Conservation (phyloP, 2,113 vertebrate genomes). For the Thinocorus orbignyianus region DNA sequence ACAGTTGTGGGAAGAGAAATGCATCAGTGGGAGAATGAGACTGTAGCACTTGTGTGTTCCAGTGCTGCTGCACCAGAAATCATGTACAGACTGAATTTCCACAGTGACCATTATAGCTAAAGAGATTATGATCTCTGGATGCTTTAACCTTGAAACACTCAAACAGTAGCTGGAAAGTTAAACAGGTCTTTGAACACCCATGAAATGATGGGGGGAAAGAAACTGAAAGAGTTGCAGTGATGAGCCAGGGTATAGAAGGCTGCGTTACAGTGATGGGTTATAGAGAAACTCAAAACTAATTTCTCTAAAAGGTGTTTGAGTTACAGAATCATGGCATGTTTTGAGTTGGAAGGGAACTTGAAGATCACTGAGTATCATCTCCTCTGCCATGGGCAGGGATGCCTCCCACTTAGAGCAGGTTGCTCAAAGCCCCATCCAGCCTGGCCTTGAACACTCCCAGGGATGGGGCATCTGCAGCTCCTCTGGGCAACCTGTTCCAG, state of each 20-base stretch:
- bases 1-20: not conserved
- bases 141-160: not conserved
- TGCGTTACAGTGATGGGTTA: not conserved
- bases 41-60: not conserved
- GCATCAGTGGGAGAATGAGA: not conserved
- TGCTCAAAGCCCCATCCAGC: not conserved
- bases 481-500: not conserved
- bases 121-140: not conserved
- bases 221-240: not conserved
- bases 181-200: not conserved
- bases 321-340: not conserved
- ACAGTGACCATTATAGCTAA: not conserved
- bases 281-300: not conserved
- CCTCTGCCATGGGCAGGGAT: not conserved
- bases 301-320: not conserved
- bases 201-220: not conserved
- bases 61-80: not conserved
- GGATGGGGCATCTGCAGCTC: not conserved
- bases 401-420: not conserved
- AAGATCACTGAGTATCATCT: not conserved
- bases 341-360: not conserved
- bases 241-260: not conserved
- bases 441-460: not conserved
- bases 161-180: not conserved
- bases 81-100: not conserved